These are phyloP conservation scores for Eulemur mongoz DNA, from an alignment of 2,797 vertebrate species.

Conservation along the genomic window DNA sequence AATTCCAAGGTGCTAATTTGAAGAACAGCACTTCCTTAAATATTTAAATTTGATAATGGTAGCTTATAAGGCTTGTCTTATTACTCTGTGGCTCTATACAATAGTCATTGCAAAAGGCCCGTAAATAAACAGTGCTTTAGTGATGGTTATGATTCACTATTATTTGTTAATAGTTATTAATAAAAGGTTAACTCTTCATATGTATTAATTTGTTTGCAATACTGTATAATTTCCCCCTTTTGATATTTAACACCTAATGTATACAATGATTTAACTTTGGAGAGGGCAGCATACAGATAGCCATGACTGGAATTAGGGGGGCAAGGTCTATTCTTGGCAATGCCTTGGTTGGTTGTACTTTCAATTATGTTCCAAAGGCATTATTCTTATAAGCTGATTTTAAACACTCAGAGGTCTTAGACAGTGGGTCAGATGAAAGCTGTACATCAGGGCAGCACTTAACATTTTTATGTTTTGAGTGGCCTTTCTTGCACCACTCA, in stretches of 20 bases:
- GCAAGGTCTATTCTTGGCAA: not conserved
- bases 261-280: not conserved
- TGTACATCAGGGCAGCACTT: not conserved
- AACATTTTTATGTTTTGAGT: not conserved
- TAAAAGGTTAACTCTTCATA: not conserved
- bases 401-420: not conserved
- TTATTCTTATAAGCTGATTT: not conserved
- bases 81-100: not conserved
- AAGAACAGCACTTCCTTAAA: not conserved
- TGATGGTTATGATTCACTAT: constrained; percentile 1
- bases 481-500: not conserved
- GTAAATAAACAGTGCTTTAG: not conserved
- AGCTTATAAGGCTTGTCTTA: constrained; percentile 4
- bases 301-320: not conserved
- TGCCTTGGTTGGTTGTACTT: not conserved
- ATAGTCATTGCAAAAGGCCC: not conserved
- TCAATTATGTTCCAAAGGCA: not conserved
- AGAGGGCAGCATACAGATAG: not conserved
- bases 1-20: constrained; percentile 44
- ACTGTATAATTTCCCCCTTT: not conserved
- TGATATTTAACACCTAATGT: not conserved
- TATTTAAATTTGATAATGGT: constrained; percentile 49
- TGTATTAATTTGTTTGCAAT: not conserved
- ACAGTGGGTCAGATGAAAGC: not conserved
- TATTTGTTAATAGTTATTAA: not conserved